Evolutionary conservation across 2,888 invertebrate genomes (phyloP).

Genomic region (Apoderus coryli): DNA sequence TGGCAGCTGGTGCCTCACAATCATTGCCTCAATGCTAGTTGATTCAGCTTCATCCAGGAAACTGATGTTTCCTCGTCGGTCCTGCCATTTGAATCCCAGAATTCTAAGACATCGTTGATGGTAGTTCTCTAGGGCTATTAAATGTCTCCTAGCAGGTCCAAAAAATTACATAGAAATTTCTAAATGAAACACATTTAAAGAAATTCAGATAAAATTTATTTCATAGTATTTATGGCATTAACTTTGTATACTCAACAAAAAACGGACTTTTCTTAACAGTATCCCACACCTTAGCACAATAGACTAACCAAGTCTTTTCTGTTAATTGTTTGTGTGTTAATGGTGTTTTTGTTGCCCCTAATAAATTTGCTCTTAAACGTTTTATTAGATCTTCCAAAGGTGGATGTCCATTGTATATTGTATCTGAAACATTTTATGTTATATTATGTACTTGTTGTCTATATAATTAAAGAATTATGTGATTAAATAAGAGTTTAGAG

Average conservation of each 20-base stretch:
- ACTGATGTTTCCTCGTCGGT: too few relatives aligned
- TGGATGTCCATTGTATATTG: constrained; percentile 44
- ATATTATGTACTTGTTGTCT: too few relatives aligned
- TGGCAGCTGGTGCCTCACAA: too few relatives aligned
- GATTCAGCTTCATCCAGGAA: too few relatives aligned
- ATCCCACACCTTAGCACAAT: constrained; percentile 72
- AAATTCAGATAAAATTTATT: constrained; percentile 2
- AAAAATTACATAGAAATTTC: neutral
- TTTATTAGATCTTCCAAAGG: constrained; percentile 48
- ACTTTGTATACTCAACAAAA: constrained; percentile 69
- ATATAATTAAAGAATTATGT: too few relatives aligned
- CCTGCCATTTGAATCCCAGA: too few relatives aligned
- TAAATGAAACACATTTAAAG: constrained; percentile 1
- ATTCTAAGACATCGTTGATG: too few relatives aligned
- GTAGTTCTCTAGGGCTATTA: too few relatives aligned
- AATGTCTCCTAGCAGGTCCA: neutral
- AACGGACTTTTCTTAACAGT: constrained; percentile 70
- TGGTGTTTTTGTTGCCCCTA: constrained; percentile 52
- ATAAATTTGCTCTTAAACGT: constrained; percentile 52
- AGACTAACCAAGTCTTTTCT: constrained; percentile 74
- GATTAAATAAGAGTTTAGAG: too few relatives aligned
- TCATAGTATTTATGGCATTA: constrained; percentile 51
- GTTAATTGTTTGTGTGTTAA: constrained; percentile 59
- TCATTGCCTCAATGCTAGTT: too few relatives aligned
- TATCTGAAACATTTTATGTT: constrained; percentile 35